Base-by-base conservation (phyloP, 1,140 invertebrate species). In the Parasteatoda tepidariorum region DNA sequence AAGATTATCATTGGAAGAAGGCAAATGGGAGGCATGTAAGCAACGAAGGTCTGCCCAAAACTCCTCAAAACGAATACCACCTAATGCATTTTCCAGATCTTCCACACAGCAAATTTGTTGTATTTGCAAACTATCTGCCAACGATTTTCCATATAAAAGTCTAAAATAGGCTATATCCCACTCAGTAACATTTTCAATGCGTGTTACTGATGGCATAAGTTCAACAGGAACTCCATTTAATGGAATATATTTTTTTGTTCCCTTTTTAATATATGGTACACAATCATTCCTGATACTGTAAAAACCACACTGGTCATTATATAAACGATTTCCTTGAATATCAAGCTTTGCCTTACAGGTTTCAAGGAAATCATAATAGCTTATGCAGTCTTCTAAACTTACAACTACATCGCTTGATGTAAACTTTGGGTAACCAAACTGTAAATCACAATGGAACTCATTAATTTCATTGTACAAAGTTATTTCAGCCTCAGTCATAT, bases 401-500 rank as follows among this genome's bases (percentile, higher is more conserved):
- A 98, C 96, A 15, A 98, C 95, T 33, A 97, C 90, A 90, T 99
- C 97, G 88, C 96, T 95, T 55, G 92, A 92, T 0, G 94, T 95
- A 88, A 98, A 98, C n/a, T 92, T 91, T 84, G 97, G 95, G 59
- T 93, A 92, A 0, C 96, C 96, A 89, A 95, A 98, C 86, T 96
- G 93, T 85, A 91, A 93, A 86, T 97, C 96, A 91, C 96, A 97
- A 87, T 98, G 97, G 88, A 94, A 94, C 34, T 92, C 90, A 90
- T 98, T 99, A 84, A 98, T 97, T 89, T 98, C 96, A 88, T 96
- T 97, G 30, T 98, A 91, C 18, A 98, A 90, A 84, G 94, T 93
- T 62, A 95, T 94, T 90, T 98, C 97, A 3, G 93, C 92, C 84
- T 96, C 94, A 6, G 96, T 98, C 76, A 98, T 96, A 88, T 95